Percentiles rank a stretch among this genome's conserved stretches.
Conservation (phyloP, 2,113 vertebrate genomes). For the Anthoscopus minutus region DNA sequence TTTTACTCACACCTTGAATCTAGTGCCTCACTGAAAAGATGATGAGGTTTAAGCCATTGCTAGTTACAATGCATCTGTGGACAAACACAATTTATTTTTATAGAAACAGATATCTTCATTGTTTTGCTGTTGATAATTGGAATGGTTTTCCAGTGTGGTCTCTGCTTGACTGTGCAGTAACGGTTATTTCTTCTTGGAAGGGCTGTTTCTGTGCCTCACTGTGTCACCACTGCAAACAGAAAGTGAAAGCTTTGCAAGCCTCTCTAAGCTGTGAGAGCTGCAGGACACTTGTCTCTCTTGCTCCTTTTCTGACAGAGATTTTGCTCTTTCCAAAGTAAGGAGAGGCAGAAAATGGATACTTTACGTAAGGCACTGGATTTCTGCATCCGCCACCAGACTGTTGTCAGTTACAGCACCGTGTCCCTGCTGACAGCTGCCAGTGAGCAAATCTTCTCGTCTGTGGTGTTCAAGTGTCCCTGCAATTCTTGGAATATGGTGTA, state of each 20-base stretch:
- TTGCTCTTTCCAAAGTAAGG: not conserved
- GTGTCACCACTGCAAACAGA: accelerated
- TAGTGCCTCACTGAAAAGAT: not conserved
- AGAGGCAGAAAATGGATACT: slow-evolving; percentile 60
- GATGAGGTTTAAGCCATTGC: not conserved
- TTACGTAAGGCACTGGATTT: slow-evolving; percentile 42
- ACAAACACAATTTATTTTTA: not conserved
- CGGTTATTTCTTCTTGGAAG: not conserved
- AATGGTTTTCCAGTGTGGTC: not conserved
- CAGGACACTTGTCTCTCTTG: not conserved
- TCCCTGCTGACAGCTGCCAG: slow-evolving; percentile 70
- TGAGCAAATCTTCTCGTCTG: slow-evolving; percentile 70
- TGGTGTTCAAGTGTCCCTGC: slow-evolving; percentile 79
- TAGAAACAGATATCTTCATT: not conserved
- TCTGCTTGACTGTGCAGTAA: not conserved
- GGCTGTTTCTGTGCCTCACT: not conserved
- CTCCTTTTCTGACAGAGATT: not conserved
- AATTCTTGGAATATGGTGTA: slow-evolving; percentile 67
- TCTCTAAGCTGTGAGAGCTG: accelerated
- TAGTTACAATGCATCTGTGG: not conserved
- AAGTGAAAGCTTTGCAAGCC: not conserved
- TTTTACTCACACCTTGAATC: not conserved
- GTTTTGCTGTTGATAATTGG: not conserved
- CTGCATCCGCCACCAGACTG: slow-evolving; percentile 8
- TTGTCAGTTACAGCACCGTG: slow-evolving; percentile 62